Conservation (phyloP, 2,113 vertebrate species). For the Phalacrocorax carbo region DNA sequence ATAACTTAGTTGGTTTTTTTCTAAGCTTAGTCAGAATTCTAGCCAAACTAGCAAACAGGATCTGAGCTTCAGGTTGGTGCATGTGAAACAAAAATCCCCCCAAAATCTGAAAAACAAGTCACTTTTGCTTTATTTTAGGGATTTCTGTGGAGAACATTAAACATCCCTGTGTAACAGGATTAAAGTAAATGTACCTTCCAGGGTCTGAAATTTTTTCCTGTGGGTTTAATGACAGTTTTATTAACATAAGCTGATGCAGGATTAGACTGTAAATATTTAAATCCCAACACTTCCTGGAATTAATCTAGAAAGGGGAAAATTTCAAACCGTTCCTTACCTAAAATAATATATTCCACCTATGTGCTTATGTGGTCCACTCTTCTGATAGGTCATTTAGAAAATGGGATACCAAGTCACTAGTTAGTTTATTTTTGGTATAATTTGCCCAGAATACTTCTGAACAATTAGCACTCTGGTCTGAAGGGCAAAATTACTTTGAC, state of each 20-base stretch:
- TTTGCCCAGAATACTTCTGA: slow-evolving; percentile 15
- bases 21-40: neutral
- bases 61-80: neutral
- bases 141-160: slow-evolving; percentile 32
- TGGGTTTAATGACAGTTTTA: slow-evolving; percentile 28
- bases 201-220: slow-evolving; percentile 32
- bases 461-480: slow-evolving; percentile 17
- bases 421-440: slow-evolving; percentile 3
- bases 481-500: slow-evolving; percentile 55
- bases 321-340: slow-evolving; percentile 1
- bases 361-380: neutral
- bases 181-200: slow-evolving; percentile 46
- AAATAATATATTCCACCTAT: neutral
- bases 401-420: neutral
- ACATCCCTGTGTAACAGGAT: slow-evolving; percentile 34
- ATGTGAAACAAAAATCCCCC: neutral
- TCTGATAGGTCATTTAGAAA: neutral
- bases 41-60: neutral
- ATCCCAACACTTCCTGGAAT: slow-evolving; percentile 44
- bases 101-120: neutral
- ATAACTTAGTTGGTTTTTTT: neutral
- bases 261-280: slow-evolving; percentile 49
- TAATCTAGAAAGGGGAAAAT: neutral
- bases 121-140: neutral
- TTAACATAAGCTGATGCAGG: slow-evolving; percentile 54